Base-by-base conservation (phyloP, 2,888 invertebrate species). In the Amphipoea oculea region DNA sequence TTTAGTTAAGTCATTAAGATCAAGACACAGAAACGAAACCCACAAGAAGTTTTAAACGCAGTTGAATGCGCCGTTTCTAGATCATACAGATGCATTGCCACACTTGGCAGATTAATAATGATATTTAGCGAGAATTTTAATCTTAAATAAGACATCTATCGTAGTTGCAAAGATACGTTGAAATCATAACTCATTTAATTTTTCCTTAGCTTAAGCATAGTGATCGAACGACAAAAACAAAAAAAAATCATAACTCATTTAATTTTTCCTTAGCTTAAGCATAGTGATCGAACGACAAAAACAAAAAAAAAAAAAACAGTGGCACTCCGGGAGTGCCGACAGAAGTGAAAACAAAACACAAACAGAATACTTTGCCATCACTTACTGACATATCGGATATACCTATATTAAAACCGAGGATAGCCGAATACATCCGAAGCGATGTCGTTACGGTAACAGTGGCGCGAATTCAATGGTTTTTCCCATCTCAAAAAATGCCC, bases 51-150 rank as follows among this genome's bases (percentile, higher is more conserved):
- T 54, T 36, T 11, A 73, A 84, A 69, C 20, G n/a, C 68, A 68
- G 68, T 78, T 73, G 36, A 79, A 84, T 78, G 69, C 14, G 48
- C 45, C 42, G 63, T 84, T 73, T 78, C 72, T 79, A 51, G 79
- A 29, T 69, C 68, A 60, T 62, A 54, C 65, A 81, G 42, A 76
- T 74, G 51, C 73, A 68, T 42, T 75, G 66, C 73, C 23, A 66
- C 23, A 70, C 57, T 42, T 60, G 42, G 36, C 36, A 68, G 17
- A 1, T 17, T 57, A n/a, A 9, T 9, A 51, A 36, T 51, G 42
- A 9, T 76, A 67, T 40, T 65, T 69, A 74, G 12, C 3, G n/a
- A 73, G 20, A 67, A 60, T 69, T 60, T 65, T 40, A 65, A 48
- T 67, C 36, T 5, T 57, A 40, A 12, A 23, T 36, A n/a, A 36